Evolutionary conservation across 2,797 vertebrate genomes (phyloP).

Genomic region (Hippocampus kuda): DNA sequence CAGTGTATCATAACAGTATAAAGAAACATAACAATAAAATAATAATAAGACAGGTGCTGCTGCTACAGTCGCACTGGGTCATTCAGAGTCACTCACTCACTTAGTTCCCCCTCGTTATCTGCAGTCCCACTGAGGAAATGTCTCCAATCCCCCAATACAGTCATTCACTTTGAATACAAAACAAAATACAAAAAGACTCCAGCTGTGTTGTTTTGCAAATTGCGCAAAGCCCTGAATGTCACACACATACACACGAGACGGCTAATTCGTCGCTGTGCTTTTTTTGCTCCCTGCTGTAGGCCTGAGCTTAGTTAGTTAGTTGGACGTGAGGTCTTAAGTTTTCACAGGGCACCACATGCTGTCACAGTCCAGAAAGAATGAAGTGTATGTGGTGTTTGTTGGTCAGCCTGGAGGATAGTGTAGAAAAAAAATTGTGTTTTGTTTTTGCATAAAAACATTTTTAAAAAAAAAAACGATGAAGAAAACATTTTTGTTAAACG

Average conservation of each 20-base stretch:
- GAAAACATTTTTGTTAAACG: neutral
- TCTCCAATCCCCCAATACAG: neutral
- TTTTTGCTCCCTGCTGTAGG: slow-evolving; percentile 25
- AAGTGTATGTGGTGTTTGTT: neutral
- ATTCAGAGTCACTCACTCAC: slow-evolving; percentile 47
- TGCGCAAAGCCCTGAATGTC: slow-evolving; percentile 37
- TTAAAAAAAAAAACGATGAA: neutral
- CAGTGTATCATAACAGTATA: slow-evolving; percentile 81
- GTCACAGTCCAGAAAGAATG: neutral
- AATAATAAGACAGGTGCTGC: slow-evolving; percentile 49
- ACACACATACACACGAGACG: slow-evolving; percentile 16
- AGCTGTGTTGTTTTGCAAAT: slow-evolving; percentile 20
- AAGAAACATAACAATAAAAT: slow-evolving; percentile 54
- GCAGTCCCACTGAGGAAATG: slow-evolving; percentile 8
- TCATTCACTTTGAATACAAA: neutral
- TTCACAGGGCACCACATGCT: slow-evolving; percentile 52
- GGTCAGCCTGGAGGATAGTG: neutral
- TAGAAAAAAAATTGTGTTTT: neutral
- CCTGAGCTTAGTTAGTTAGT: slow-evolving; percentile 36
- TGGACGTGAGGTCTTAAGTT: slow-evolving; percentile 56
- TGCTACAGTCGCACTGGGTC: slow-evolving; percentile 93
- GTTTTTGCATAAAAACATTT: neutral
- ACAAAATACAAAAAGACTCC: neutral
- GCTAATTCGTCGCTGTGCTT: slow-evolving; percentile 40
- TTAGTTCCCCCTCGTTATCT: slow-evolving; percentile 33